phyloP scores from a whole-genome alignment of 2,797 vertebrate genomes.

The Lutjanus campechanus region DNA sequence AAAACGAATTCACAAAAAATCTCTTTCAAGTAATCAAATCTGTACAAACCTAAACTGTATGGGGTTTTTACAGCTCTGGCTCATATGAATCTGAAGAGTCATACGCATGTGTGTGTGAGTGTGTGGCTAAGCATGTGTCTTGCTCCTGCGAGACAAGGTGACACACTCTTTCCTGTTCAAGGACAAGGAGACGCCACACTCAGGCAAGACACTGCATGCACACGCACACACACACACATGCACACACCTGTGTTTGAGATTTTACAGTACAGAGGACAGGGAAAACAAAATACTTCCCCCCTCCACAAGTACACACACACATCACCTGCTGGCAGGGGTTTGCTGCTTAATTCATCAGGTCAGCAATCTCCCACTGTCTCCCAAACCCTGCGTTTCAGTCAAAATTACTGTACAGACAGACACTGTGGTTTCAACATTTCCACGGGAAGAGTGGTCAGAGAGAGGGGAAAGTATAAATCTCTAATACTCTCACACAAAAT shows the following conservation, averaged over 20 bases:
- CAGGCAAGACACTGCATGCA: constrained; percentile 55
- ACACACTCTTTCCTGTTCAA: constrained; percentile 33
- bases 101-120: constrained; percentile 45
- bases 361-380: constrained; percentile 63
- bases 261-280: constrained; percentile 84
- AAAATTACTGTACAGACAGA: constrained; percentile 76
- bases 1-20: constrained; percentile 88
- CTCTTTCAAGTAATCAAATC: constrained; percentile 89
- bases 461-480: constrained; percentile 79
- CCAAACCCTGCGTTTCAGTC: constrained; percentile 74
- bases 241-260: constrained; percentile 77
- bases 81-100: constrained; percentile 83
- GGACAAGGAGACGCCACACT: constrained; percentile 40
- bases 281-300: constrained; percentile 71
- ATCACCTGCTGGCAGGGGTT: constrained; percentile 69
- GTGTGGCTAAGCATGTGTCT: constrained; percentile 38
- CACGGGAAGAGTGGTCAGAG: constrained; percentile 77
- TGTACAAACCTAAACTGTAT: constrained; percentile 88
- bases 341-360: constrained; percentile 58
- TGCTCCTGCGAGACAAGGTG: constrained; percentile 44
- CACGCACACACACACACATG: constrained; percentile 31
- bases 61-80: constrained; percentile 84
- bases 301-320: constrained; percentile 71
- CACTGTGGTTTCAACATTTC: constrained; percentile 76
- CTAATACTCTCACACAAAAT: constrained; percentile 80